Percentiles rank a stretch among this genome's conserved stretches.
These are phyloP conservation scores for Hydractinia echinata DNA, from an alignment of 30 jellyfish, hydroid and myxozoan species.

Conservation along the genomic window DNA sequence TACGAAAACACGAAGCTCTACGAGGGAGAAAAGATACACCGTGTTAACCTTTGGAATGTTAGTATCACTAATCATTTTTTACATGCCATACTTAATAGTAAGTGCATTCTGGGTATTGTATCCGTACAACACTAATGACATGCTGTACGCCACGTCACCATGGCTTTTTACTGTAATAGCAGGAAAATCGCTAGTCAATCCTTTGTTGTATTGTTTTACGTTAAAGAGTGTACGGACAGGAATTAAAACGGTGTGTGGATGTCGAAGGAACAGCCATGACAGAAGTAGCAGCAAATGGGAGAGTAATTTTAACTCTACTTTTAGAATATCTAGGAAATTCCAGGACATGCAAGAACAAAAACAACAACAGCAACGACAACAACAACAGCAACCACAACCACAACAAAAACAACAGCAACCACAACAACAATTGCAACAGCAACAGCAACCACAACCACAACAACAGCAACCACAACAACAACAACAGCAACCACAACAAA, in stretches of 20 bases:
- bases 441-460: too few relatives aligned
- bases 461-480: too few relatives aligned
- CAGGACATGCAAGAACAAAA: too few relatives aligned
- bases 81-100: slow-evolving; percentile 2
- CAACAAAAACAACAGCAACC: too few relatives aligned
- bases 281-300: too few relatives aligned
- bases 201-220: neutral
- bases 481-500: too few relatives aligned
- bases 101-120: neutral
- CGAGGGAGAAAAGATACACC: neutral
- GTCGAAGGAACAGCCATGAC: neutral
- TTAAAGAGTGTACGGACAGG: neutral
- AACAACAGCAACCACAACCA: too few relatives aligned
- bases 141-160: neutral
- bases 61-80: neutral
- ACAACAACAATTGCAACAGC: too few relatives aligned
- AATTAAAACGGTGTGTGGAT: neutral
- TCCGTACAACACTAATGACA: neutral
- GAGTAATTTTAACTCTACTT: too few relatives aligned
- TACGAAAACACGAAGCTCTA: too few relatives aligned
- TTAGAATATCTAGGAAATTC: too few relatives aligned
- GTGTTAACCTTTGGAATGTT: slow-evolving; percentile 1
- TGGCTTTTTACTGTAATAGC: slow-evolving; percentile 3
- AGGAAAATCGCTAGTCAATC: neutral
- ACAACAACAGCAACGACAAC: too few relatives aligned